A percentile compares a stretch with the other conserved stretches of the same genome.
phyloP scores from a whole-genome alignment of 2,113 vertebrate genomes.

The Chlorodrepanis virens region DNA sequence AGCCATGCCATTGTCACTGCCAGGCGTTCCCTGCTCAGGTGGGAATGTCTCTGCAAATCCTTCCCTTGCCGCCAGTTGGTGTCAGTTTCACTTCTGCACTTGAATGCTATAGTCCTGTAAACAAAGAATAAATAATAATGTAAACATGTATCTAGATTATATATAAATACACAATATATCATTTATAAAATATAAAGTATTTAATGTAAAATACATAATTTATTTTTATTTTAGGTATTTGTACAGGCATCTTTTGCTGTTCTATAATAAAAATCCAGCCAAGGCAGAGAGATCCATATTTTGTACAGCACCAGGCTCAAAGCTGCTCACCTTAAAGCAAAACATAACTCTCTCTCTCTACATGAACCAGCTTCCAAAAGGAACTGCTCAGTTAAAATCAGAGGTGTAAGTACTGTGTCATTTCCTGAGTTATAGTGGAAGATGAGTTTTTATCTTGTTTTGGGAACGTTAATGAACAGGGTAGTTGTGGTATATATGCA shows the following conservation, averaged over 20 bases:
- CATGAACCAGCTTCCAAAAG: constrained; percentile 91
- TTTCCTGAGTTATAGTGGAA: not conserved
- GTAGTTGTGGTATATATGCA: not conserved
- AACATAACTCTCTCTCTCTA: constrained; percentile 84
- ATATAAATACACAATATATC: not conserved
- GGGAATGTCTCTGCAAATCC: not conserved
- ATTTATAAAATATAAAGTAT: not conserved
- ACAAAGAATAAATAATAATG: not conserved
- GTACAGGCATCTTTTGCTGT: constrained; percentile 89
- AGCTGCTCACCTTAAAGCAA: constrained; percentile 85
- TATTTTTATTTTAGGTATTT: constrained; percentile 74
- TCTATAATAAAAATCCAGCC: constrained; percentile 81
- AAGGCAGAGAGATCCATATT: constrained; percentile 86
- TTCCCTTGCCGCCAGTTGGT: not conserved
- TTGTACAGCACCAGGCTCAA: constrained; percentile 72
- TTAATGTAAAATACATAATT: accelerated
- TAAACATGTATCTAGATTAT: accelerated
- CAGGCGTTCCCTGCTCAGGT: constrained; percentile 90
- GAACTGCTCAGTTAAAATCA: constrained; percentile 83
- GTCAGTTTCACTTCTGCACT: not conserved
- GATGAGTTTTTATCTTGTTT: not conserved
- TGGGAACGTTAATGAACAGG: not conserved
- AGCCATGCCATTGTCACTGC: constrained; percentile 88
- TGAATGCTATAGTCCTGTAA: accelerated
- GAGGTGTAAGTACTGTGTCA: constrained; percentile 75